Percentiles rank a stretch among this genome's conserved stretches.
Evolutionary conservation across 2,797 vertebrate species (phyloP).

Genomic region (Microctenopoma lineatum): DNA sequence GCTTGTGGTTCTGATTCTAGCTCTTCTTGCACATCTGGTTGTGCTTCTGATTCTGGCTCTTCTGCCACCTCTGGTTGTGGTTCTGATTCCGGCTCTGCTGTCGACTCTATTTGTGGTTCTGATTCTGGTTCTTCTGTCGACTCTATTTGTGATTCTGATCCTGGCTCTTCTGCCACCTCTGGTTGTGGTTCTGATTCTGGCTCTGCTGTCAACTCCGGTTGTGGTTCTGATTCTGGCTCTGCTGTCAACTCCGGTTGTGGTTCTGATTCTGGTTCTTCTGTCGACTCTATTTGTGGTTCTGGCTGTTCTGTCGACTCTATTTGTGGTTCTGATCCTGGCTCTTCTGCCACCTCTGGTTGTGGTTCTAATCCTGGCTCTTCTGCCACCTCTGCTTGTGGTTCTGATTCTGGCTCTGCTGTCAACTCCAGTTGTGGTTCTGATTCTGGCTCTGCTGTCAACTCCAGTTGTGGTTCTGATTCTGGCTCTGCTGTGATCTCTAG

Average conservation of each 20-base stretch:
- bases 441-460: no score
- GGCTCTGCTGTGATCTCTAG: neutral
- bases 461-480: no score
- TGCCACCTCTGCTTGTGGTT: neutral
- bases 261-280: constrained; percentile 1
- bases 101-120: no score
- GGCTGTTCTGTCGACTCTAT: constrained; percentile 2
- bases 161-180: constrained; percentile 1
- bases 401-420: constrained; percentile 1
- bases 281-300: neutral
- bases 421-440: no score
- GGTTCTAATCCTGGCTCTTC: constrained; percentile 6
- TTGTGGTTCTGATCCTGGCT: constrained; percentile 7
- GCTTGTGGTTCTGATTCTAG: neutral
- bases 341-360: neutral
- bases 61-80: neutral
- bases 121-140: neutral
- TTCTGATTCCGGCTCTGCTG: constrained; percentile 7
- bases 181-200: constrained; percentile 14
- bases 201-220: neutral
- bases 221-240: constrained; percentile 14
- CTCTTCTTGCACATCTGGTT: constrained; percentile 14
- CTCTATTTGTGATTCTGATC: neutral
- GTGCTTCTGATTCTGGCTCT: neutral
- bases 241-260: neutral